Conservation (phyloP, 2,888 invertebrate species). For the Protophormia terraenovae region DNA sequence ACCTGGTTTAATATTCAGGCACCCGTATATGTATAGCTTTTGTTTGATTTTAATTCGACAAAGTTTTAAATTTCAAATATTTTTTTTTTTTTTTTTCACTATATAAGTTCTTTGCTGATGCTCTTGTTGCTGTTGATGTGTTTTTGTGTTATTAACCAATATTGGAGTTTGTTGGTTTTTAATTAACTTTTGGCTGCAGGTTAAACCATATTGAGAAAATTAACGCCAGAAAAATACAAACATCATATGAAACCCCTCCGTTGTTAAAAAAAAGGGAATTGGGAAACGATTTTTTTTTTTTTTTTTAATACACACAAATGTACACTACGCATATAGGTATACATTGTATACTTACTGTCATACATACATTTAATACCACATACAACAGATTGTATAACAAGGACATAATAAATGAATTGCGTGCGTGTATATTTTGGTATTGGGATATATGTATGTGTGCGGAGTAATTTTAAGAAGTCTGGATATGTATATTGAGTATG, state of each 20-base stretch:
- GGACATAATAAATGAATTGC: constrained; percentile 57
- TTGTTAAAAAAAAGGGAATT: constrained; percentile 18
- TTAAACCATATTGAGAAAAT: constrained; percentile 79
- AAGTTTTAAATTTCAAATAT: constrained; percentile 49
- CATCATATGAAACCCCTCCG: constrained; percentile 64
- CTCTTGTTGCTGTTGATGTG: constrained; percentile 25
- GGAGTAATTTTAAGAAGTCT: background rate
- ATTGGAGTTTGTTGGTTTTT: constrained; percentile 81
- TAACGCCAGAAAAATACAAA: constrained; percentile 74
- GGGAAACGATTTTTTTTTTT: background rate
- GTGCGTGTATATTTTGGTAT: background rate
- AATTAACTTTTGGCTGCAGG: constrained; percentile 81
- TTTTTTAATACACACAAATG: constrained; percentile 60
- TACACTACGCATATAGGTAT: background rate
- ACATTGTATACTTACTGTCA: constrained; percentile 4
- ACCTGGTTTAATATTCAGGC: background rate
- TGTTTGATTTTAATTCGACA: constrained; percentile 49
- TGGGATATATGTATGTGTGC: background rate
- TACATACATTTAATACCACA: constrained; percentile 32
- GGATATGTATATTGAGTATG: background rate
- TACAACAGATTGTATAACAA: constrained; percentile 54
- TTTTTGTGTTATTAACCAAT: constrained; percentile 65
- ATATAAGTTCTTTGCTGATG: background rate
- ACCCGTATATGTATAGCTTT: background rate
- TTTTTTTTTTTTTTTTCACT: constrained; percentile 11